These are phyloP conservation scores for Tipula vernalis DNA, from an alignment of 2,888 invertebrate genomes.

Conservation along the genomic window DNA sequence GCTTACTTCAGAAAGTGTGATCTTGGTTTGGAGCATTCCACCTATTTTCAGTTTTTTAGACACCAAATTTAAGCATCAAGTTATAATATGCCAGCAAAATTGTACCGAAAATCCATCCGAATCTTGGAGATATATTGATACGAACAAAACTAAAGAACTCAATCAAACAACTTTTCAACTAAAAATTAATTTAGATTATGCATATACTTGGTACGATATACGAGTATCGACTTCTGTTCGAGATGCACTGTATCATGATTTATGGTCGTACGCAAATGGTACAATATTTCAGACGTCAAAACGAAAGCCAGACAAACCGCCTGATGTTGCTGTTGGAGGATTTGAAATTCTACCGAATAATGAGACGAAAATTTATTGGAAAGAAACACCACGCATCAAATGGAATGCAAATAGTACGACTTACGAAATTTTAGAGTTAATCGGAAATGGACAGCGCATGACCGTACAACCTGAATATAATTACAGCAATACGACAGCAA, in stretches of 20 bases:
- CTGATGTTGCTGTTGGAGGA: conserved; percentile 52
- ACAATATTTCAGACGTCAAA: conserved; percentile 39
- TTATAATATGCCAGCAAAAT: background rate
- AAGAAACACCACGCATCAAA: conserved; percentile 47
- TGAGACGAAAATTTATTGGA: conserved; percentile 53
- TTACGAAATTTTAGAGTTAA: conserved; percentile 33
- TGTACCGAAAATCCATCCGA: background rate
- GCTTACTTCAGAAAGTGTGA: background rate
- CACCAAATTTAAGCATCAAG: background rate
- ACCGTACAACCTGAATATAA: background rate
- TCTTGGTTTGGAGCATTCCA: background rate
- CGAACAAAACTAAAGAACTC: background rate
- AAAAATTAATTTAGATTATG: background rate
- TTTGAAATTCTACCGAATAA: conserved; percentile 31
- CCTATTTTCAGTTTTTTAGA: background rate
- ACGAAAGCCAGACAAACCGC: conserved; percentile 44
- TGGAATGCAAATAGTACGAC: conserved; percentile 59
- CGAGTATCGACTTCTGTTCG: background rate
- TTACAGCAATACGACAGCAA: conserved; percentile 8
- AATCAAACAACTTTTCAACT: background rate
- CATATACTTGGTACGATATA: background rate
- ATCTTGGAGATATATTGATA: background rate
- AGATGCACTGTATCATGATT: background rate
- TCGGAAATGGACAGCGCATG: background rate
- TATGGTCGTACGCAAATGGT: conserved; percentile 52